These are phyloP conservation scores for Reticulitermes lucifugus DNA, from an alignment of 2,888 invertebrate species.

Conservation along the genomic window DNA sequence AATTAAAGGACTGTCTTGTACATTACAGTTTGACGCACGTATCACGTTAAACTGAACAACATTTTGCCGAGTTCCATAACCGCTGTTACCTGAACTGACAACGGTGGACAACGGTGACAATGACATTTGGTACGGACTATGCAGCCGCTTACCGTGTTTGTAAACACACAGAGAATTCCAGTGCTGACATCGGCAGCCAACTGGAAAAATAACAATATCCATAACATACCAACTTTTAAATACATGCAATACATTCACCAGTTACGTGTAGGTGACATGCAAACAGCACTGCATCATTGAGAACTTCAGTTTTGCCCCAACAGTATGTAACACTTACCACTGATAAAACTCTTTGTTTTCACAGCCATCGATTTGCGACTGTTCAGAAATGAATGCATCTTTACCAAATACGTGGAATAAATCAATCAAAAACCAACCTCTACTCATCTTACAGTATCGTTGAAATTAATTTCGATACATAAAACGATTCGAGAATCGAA, in stretches of 20 bases:
- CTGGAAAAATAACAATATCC: conserved; percentile 26
- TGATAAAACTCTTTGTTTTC: conserved; percentile 44
- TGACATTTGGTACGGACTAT: background rate
- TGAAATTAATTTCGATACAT: background rate
- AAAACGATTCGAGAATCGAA: background rate
- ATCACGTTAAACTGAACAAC: conserved; percentile 18
- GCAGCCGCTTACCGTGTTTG: conserved; percentile 11
- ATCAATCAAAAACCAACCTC: background rate
- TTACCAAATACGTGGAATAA: background rate
- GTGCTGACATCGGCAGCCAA: conserved; percentile 46
- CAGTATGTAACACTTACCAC: conserved; percentile 24
- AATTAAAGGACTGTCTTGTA: background rate
- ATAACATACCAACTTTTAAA: background rate
- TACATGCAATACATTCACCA: background rate
- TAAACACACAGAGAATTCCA: conserved; percentile 38
- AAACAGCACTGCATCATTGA: background rate
- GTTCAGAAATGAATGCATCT: conserved; percentile 50
- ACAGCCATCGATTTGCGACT: conserved; percentile 48
- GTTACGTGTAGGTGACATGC: too few relatives aligned
- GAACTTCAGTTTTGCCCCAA: background rate
- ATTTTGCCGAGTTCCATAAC: conserved; percentile 28
- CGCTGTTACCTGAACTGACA: conserved; percentile 27
- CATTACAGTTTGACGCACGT: background rate
- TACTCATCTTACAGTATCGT: background rate
- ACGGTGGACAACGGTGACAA: conserved; percentile 17